Base-by-base conservation (phyloP, 2,113 vertebrate species). In the Glareola pratincola region DNA sequence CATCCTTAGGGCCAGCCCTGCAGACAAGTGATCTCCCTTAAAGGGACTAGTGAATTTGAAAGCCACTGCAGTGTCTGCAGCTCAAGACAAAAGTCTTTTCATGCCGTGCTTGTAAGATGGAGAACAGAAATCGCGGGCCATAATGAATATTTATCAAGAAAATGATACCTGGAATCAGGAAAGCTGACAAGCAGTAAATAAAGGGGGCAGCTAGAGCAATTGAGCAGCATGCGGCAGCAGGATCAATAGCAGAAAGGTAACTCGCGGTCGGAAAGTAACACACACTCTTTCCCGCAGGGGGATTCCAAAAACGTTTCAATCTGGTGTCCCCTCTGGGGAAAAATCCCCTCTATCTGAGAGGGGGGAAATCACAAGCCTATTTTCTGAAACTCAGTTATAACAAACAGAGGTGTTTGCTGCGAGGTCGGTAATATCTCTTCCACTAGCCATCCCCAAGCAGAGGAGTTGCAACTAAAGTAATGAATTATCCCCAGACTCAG, bases 211-310 rank as follows among this genome's bases (percentile, higher is more conserved):
- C 30, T 10, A 30, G 86, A 94, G 43, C 26, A 56, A 60, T 12
- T 64, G 39, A 30, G 45, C 3, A 7, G 43, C 0, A 0, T 43
- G 62, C 2, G 2, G 72, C 18, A 73, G 43, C 23, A 64, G 12
- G 63, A 96, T 78, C 30, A 5, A 87, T 79, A 92, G n/a, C 9
- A 27, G 72, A 94, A 95, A 84, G n/a, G 62, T 74, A 78, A 48
- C 84, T 77, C 76, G 78, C 67, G 53, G 64, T 72, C 30, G 57
- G 92, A 60, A 73, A 66, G 60, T 48, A 77, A 51, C 34, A 23
- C 13, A 29, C 0, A 2, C 2, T 9, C 10, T 73, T 95, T 72
- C 73, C 75, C 1, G 1, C 63, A 77, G 79, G 82, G 30, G 77
- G 36, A 73, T 75, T 95, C 81, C n/a, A 32, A 91, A 94, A 37